Base-by-base conservation (phyloP, 2,888 invertebrate species). In the Drosophila hawaiiensis region DNA sequence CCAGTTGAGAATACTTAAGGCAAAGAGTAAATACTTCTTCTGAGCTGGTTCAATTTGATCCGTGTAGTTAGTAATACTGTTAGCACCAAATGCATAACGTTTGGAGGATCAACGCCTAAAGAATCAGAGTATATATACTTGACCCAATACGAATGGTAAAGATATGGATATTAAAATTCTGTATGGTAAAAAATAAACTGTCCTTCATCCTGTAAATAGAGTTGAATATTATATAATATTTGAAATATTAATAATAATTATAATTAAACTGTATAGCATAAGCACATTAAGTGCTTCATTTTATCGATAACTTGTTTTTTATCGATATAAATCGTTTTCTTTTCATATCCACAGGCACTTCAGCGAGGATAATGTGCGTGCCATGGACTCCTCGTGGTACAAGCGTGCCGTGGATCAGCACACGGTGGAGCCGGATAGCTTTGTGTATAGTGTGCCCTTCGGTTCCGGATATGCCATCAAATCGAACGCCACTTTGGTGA, bases 321-420 rank as follows among this genome's bases (percentile, higher is more conserved):
- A 29, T 58, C 50, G 39, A 22, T 43, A 16, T 28, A 16, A 22
- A 29, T 41, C 28, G 22, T 22, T 55, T 54, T 37, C 1, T 0
- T 39, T 0, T 16, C 9, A 4, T 19, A 10, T 56, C 4, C 10
- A 41, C 94, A 98, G 98, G 31, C 96, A 96, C 92, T 98, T 98
- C 91, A 97, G 97, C 84, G 97, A 97, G 84, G 95, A 95, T 71
- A 96, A 97, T 91, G 95, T 96, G 1, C 94, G 96, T 75, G 97
- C 97, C 0, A 97, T 97, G 94, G 98, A 98, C 91, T 96, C 97
- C 70, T 95, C 97, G 41, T 98, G 98, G 98, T 98, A 98, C 92
- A 96, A 96, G 83, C 94, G 98, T 62, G 98, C 98, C 0, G 97
- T 98, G 2, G 98, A 98, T 92, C 98, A 98, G 88, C 97, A 98